Evolutionary conservation across 2,113 vertebrate genomes (phyloP).

Genomic region (Colossoma macropomum): DNA sequence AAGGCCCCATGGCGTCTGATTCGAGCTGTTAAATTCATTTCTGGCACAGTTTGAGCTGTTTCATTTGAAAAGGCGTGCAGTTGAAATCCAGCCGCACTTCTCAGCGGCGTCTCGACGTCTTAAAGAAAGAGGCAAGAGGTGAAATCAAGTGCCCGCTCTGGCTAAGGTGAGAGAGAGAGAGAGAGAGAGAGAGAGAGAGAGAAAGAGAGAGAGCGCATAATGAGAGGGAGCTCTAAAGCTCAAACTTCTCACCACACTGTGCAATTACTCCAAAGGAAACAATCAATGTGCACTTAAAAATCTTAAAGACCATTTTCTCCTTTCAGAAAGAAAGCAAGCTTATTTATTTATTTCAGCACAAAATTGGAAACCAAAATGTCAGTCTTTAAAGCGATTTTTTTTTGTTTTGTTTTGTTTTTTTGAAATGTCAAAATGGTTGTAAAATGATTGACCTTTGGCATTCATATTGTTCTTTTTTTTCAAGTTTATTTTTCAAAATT

Average conservation of each 20-base stretch:
- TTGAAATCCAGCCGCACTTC: conserved; percentile 39
- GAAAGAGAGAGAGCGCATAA: conserved; percentile 17
- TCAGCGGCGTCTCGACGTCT: conserved; percentile 26
- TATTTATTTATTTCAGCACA: conserved; percentile 57
- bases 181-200: no score
- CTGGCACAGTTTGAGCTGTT: conserved; percentile 41
- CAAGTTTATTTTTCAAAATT: background rate
- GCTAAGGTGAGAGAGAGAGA: background rate
- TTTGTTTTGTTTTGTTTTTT: conserved; percentile 10
- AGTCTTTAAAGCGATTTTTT: conserved; percentile 40
- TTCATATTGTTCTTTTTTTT: background rate
- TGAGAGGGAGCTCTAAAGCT: conserved; percentile 27
- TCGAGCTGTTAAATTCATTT: conserved; percentile 46
- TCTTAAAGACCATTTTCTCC: conserved; percentile 26
- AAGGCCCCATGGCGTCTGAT: conserved; percentile 41
- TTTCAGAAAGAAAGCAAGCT: conserved; percentile 22
- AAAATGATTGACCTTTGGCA: conserved; percentile 10
- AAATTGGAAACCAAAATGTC: conserved; percentile 50
- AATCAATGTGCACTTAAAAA: conserved; percentile 54
- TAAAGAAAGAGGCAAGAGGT: conserved; percentile 17
- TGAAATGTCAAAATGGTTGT: conserved; percentile 26
- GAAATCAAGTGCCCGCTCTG: conserved; percentile 21
- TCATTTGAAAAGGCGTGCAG: conserved; percentile 29
- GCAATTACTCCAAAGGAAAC: conserved; percentile 43
- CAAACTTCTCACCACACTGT: conserved; percentile 5